Conservation (phyloP, 2,113 vertebrate genomes). For the Dasyurus viverrinus region DNA sequence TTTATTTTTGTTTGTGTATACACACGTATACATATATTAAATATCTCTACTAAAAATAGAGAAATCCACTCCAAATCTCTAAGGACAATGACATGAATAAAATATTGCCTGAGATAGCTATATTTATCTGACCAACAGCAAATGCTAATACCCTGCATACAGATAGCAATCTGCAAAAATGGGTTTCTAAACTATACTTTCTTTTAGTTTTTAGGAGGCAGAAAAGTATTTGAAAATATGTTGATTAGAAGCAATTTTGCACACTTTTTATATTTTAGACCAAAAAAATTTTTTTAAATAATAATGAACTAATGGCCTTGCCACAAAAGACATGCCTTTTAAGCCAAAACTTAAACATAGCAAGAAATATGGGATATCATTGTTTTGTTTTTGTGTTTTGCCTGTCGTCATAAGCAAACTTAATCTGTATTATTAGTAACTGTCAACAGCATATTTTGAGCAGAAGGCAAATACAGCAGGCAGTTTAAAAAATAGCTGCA, state of each 20-base stretch:
- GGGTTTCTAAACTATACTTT: slow-evolving; percentile 8
- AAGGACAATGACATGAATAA: not conserved
- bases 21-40: no score
- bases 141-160: slow-evolving; percentile 46
- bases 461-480: slow-evolving; percentile 86
- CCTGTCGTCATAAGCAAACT: slow-evolving; percentile 81
- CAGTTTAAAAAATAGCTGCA: slow-evolving; percentile 80
- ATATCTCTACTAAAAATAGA: not conserved
- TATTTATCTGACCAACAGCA: slow-evolving; percentile 8
- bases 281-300: slow-evolving; percentile 33
- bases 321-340: slow-evolving; percentile 49
- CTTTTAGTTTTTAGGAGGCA: slow-evolving; percentile 32
- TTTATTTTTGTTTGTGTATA: no score
- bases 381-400: slow-evolving; percentile 81
- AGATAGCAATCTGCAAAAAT: not conserved
- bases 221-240: slow-evolving; percentile 20
- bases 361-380: slow-evolving; percentile 63
- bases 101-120: slow-evolving; percentile 9
- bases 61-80: not conserved
- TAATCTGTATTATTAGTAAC: slow-evolving; percentile 86
- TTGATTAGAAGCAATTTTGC: slow-evolving; percentile 26
- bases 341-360: slow-evolving; percentile 58
- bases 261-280: not conserved
- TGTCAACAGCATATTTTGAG: slow-evolving; percentile 81
- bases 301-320: slow-evolving; percentile 62